Evolutionary conservation across 2,888 invertebrate genomes (phyloP).

Genomic region (Brassicogethes aeneus): DNA sequence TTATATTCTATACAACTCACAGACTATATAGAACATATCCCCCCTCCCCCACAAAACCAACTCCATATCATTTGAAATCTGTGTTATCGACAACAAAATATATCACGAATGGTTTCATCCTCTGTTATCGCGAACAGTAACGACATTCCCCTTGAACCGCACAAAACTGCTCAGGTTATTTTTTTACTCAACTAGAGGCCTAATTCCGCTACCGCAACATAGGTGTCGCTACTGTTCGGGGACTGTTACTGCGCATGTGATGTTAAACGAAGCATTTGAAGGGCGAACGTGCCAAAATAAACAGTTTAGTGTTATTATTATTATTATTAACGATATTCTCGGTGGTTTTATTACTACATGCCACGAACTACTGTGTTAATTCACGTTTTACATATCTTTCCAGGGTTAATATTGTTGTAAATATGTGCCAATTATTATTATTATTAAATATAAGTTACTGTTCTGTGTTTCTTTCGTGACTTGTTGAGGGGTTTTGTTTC

Average conservation of each 20-base stretch:
- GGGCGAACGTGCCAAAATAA: too few relatives aligned
- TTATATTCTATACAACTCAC: conserved; percentile 23
- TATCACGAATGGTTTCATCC: too few relatives aligned
- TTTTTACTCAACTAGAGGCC: too few relatives aligned
- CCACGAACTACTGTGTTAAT: conserved; percentile 25
- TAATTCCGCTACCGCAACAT: too few relatives aligned
- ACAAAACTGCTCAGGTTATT: conserved; percentile 25
- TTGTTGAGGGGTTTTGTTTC: conserved; percentile 8
- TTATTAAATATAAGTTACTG: conserved; percentile 1
- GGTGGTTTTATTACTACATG: background rate
- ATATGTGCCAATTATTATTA: conserved; percentile 41
- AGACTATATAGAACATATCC: conserved; percentile 6
- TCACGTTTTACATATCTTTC: conserved; percentile 43
- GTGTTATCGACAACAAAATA: conserved; percentile 7
- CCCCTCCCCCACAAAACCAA: conserved; percentile 6
- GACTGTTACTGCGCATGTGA: too few relatives aligned
- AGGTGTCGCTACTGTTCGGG: too few relatives aligned
- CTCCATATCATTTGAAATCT: background rate
- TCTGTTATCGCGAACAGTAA: too few relatives aligned
- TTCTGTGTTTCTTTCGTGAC: conserved; percentile 6
- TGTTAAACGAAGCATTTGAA: too few relatives aligned
- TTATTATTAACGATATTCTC: conserved; percentile 24
- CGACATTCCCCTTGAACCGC: conserved; percentile 29
- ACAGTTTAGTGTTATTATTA: conserved; percentile 23
- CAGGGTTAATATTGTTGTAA: conserved; percentile 41